Percentiles rank a stretch among this genome's conserved stretches.
phyloP scores from a whole-genome alignment of 2,113 vertebrate species.

The Muntiacus muntjak region DNA sequence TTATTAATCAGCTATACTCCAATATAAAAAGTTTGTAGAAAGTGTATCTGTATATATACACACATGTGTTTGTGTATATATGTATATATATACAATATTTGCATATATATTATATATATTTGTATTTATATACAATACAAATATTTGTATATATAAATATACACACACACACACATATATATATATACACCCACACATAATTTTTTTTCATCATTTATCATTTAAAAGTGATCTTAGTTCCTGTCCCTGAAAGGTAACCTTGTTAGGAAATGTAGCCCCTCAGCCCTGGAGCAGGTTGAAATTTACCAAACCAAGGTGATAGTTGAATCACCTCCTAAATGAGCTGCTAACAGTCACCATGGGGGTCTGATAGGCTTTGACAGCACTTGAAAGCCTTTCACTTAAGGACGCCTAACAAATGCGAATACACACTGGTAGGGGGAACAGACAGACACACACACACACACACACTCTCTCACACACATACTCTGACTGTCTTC shows the following conservation, averaged over 20 bases:
- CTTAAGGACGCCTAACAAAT: not conserved
- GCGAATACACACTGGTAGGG: not conserved
- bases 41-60: not conserved
- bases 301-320: not conserved
- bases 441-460: not conserved
- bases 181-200: not conserved
- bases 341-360: not conserved
- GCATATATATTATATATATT: not conserved
- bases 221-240: not conserved
- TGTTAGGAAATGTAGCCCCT: not conserved
- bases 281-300: not conserved
- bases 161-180: not conserved
- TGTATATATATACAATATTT: not conserved
- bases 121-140: not conserved
- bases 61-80: not conserved
- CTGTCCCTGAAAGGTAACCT: not conserved
- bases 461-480: not conserved
- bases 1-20: not conserved
- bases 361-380: not conserved
- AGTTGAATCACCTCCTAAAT: not conserved
- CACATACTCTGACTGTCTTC: not conserved
- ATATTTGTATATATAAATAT: not conserved
- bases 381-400: not conserved
- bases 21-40: not conserved
- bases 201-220: not conserved